phyloP scores from a whole-genome alignment of 1,140 invertebrate species.

The Riptortus pedestris region DNA sequence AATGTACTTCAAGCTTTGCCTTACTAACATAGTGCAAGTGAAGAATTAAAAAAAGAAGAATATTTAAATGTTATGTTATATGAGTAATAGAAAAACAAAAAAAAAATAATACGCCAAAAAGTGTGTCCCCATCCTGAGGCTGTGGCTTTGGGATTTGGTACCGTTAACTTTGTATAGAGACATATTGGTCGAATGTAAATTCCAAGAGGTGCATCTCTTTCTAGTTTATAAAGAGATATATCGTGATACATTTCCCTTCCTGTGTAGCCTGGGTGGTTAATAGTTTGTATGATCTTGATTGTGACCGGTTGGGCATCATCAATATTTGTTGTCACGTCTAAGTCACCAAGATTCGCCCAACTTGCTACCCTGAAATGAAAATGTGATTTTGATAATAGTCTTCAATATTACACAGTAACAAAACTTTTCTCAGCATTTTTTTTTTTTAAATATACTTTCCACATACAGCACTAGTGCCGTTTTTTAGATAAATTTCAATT shows the following conservation, averaged over 20 bases:
- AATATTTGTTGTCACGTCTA: conserved; percentile 38
- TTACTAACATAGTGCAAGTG: no score
- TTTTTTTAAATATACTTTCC: no score
- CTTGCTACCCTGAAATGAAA: conserved; percentile 28
- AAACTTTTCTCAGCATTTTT: no score
- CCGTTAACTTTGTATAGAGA: conserved; percentile 30
- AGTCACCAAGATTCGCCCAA: conserved; percentile 42
- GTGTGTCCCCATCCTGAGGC: conserved; percentile 11
- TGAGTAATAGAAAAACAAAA: no score
- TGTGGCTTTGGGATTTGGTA: neutral
- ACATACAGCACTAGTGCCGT: no score
- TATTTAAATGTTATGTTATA: no score
- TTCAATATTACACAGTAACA: no score
- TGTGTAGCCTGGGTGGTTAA: conserved; percentile 41
- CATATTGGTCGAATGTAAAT: conserved; percentile 45
- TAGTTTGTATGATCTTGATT: conserved; percentile 35
- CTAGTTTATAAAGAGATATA: conserved; percentile 44
- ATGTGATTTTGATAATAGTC: no score
- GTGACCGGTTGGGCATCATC: conserved; percentile 40
- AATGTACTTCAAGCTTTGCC: no score
- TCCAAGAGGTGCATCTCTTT: conserved; percentile 38
- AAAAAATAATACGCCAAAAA: no score
- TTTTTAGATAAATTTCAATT: no score
- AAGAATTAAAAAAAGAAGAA: no score
- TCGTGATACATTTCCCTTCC: conserved; percentile 42